Evolutionary conservation across 2,113 vertebrate species (phyloP).

Genomic region (Eleginops maclovinus): DNA sequence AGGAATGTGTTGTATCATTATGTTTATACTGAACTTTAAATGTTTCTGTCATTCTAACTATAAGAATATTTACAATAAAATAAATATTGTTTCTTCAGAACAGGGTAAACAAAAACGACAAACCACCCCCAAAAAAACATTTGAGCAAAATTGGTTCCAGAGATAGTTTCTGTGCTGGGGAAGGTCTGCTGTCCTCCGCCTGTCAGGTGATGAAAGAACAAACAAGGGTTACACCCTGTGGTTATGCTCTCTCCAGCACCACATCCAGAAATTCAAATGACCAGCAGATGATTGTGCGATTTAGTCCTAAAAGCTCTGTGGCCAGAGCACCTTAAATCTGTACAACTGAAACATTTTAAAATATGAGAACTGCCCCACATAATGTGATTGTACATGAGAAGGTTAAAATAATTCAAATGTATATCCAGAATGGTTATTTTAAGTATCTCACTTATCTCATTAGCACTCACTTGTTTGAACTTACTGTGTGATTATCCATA

Average conservation of each 20-base stretch:
- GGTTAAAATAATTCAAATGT: neutral
- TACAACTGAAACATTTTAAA: neutral
- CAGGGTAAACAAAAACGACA: neutral
- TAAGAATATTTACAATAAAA: neutral
- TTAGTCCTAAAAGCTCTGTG: neutral
- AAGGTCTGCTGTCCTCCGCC: conserved; percentile 6
- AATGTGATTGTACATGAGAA: neutral
- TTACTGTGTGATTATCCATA: neutral
- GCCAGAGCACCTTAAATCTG: conserved; percentile 30
- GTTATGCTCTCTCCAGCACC: conserved; percentile 57
- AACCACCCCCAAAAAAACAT: neutral
- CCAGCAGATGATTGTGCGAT: conserved; percentile 30
- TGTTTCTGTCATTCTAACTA: neutral
- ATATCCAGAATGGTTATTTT: no score
- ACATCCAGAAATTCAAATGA: conserved; percentile 81
- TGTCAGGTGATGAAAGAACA: conserved; percentile 34
- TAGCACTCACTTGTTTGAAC: neutral
- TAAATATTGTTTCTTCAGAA: neutral
- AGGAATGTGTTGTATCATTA: neutral
- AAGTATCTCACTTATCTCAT: no score
- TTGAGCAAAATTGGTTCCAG: neutral
- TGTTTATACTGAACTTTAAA: neutral
- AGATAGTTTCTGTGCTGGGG: neutral
- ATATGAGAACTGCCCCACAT: conserved; percentile 4
- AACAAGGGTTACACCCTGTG: conserved; percentile 60